Evolutionary conservation across 2,113 vertebrate species (phyloP).

Genomic region (Anhinga rufa): DNA sequence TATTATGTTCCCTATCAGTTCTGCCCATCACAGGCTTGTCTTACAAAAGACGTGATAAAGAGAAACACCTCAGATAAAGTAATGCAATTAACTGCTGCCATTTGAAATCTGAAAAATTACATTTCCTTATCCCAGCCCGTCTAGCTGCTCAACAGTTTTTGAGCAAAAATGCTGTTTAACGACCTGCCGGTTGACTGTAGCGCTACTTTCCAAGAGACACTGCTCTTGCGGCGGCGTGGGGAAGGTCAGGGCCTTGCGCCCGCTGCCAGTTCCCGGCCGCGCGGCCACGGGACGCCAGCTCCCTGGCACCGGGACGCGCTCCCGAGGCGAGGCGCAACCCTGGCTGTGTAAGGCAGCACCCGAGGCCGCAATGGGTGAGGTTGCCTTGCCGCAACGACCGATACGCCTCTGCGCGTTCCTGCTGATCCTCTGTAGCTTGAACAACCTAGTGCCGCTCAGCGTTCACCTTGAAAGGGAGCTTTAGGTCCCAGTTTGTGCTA

Average conservation of each 20-base stretch:
- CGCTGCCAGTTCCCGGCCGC: background rate
- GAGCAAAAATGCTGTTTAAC: background rate
- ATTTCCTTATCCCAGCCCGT: background rate
- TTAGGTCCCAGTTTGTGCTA: background rate
- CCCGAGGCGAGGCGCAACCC: background rate
- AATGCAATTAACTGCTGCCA: conserved; percentile 21
- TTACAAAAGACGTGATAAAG: background rate
- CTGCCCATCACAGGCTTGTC: background rate
- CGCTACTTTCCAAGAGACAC: background rate
- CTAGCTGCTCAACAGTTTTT: background rate
- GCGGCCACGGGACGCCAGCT: background rate
- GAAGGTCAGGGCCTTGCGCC: background rate
- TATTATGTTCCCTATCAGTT: conserved; percentile 26
- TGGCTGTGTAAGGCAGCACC: background rate
- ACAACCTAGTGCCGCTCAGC: background rate
- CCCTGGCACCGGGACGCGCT: too few species aligned
- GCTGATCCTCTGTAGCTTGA: background rate
- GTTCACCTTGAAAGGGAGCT: background rate
- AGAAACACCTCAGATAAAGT: conserved; percentile 5
- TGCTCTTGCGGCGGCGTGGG: background rate
- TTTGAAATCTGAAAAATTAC: conserved; percentile 17
- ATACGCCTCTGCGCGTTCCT: background rate
- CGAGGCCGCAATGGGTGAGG: background rate
- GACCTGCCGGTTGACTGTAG: background rate
- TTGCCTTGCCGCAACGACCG: background rate